Conservation (phyloP, 2,888 invertebrate genomes). For the Malacosoma neustria region DNA sequence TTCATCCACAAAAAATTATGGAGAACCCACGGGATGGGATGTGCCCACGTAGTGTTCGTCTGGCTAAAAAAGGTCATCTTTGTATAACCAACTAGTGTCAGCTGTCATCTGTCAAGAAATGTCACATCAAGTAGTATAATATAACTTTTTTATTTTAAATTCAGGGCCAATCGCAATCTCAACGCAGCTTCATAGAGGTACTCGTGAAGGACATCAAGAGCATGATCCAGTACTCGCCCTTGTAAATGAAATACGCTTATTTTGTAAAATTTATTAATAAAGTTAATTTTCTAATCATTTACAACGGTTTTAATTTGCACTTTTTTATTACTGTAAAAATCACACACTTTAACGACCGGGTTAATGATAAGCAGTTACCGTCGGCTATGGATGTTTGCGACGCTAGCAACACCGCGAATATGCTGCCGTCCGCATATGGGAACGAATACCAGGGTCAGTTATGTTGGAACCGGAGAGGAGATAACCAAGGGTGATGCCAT, state of each 20-base stretch:
- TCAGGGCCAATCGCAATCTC: slow-evolving; percentile 77
- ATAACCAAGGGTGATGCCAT: too few species aligned
- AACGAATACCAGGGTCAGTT: too few species aligned
- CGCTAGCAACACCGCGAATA: neutral
- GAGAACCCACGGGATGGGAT: too few species aligned
- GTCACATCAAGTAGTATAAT: too few species aligned
- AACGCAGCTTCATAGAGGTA: slow-evolving; percentile 82
- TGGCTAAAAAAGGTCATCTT: too few species aligned
- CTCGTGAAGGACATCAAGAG: slow-evolving; percentile 86
- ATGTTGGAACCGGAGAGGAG: too few species aligned
- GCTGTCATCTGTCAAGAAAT: too few species aligned
- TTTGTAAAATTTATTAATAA: slow-evolving; percentile 3
- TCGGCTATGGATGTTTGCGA: neutral
- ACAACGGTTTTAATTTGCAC: neutral
- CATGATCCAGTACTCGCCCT: slow-evolving; percentile 84
- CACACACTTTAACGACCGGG: neutral
- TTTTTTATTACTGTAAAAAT: neutral
- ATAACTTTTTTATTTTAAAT: slow-evolving; percentile 12
- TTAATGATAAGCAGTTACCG: neutral
- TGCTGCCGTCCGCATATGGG: neutral
- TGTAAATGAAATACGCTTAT: slow-evolving; percentile 22
- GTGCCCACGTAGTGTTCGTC: too few species aligned
- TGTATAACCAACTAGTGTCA: too few species aligned
- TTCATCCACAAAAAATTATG: too few species aligned
- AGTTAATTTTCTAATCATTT: slow-evolving; percentile 5